phyloP scores from a whole-genome alignment of 2,888 invertebrate species.

The Rhingia campestris region DNA sequence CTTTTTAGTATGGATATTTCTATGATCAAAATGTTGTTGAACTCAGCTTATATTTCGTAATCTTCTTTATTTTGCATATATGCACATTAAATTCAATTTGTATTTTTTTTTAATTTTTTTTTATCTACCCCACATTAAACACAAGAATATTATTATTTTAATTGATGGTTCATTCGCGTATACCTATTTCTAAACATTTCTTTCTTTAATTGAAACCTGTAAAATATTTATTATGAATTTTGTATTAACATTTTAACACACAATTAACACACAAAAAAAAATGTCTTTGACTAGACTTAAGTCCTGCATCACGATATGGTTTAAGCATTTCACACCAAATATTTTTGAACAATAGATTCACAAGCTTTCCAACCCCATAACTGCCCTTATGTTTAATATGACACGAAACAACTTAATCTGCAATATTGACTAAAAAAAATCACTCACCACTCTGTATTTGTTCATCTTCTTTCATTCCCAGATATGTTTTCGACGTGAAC shows the following conservation, averaged over 20 bases:
- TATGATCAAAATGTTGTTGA: conserved; percentile 1
- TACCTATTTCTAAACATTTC: neutral
- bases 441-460: no score
- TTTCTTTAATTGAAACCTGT: neutral
- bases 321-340: no score
- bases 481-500: neutral
- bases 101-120: neutral
- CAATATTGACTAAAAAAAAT: no score
- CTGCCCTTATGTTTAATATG: no score
- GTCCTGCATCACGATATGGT: no score
- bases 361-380: no score
- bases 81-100: neutral
- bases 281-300: no score
- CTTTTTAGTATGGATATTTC: neutral
- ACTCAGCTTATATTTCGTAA: conserved; percentile 1
- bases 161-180: neutral
- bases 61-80: neutral
- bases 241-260: neutral
- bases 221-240: neutral
- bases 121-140: neutral
- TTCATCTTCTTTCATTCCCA: no score
- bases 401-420: no score
- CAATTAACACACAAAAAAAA: no score
- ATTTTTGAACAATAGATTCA: no score
- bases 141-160: neutral